Percentiles rank a stretch among this genome's conserved stretches.
Conservation (phyloP, 2,888 invertebrate species). For the Eumerus sabulonum region DNA sequence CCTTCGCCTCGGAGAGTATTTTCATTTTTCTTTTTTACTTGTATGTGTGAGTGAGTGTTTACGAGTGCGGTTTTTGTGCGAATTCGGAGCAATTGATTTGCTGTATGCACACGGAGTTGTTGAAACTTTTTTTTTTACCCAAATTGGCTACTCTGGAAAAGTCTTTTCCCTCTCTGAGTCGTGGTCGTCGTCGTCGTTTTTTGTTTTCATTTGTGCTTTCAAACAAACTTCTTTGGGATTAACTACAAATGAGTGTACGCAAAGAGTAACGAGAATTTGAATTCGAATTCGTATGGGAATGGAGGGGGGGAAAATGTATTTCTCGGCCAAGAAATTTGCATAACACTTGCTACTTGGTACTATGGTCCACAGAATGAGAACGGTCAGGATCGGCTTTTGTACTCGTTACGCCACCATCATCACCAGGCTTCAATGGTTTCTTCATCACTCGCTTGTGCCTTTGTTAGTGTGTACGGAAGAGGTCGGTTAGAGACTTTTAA, state of each 20-base stretch:
- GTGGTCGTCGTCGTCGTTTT: not conserved
- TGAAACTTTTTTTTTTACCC: constrained; percentile 34
- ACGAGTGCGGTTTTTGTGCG: constrained; percentile 33
- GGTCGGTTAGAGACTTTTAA: constrained; percentile 71
- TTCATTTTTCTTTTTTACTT: no score
- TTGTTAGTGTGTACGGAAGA: not conserved
- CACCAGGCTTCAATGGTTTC: no score
- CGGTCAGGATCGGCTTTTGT: constrained; percentile 13
- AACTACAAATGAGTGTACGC: constrained; percentile 12
- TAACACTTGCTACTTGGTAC: constrained; percentile 47
- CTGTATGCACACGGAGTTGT: constrained; percentile 49
- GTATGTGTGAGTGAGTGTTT: constrained; percentile 28
- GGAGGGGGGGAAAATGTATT: constrained; percentile 32
- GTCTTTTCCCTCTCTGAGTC: not conserved
- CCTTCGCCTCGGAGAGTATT: constrained; percentile 17
- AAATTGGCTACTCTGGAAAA: constrained; percentile 48
- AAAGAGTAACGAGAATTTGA: no score
- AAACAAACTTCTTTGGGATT: constrained; percentile 13
- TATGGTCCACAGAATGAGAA: constrained; percentile 47
- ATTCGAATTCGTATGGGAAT: no score
- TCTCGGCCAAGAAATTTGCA: constrained; percentile 45
- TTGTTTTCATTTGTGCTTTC: not conserved
- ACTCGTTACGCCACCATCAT: no score
- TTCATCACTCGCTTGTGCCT: not conserved
- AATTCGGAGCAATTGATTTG: constrained; percentile 59